Base-by-base conservation (phyloP, 2,888 invertebrate genomes). In the Tricholauxania praeusta region DNA sequence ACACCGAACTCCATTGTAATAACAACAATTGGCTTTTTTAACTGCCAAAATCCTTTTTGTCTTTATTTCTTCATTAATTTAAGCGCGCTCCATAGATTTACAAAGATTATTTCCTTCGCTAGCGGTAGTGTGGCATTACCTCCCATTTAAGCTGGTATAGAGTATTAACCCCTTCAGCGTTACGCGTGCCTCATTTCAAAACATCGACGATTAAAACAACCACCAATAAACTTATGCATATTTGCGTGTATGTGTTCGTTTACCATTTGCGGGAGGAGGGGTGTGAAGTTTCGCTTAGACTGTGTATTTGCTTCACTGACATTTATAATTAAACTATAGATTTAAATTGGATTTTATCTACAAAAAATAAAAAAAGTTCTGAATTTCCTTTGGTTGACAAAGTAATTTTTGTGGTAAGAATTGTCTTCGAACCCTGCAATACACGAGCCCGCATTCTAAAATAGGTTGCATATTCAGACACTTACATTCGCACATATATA, bases 31-130 rank as follows among this genome's bases (percentile, higher is more conserved):
- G 64, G 51, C 49, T 17, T 63, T 63, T 39, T 63, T 69, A 32
- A 32, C 51, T 63, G 49, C 52, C 80, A 79, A 82, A 83, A 80
- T 78, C 81, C 78, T 77, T 77, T 75, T 78, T 82, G 82, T 82
- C 82, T 83, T 84, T 84, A 84, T 83, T 84, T 84, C 84, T 84
- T 83, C 83, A 84, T 84, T 84, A 84, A 85, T 83, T 84, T 81
- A 80, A 81, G 82, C 79, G 79, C 75, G 77, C 76, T 76, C 77
- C 77, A 76, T 76, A 82, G 85, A 83, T 84, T 83, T 81, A 80
- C 77, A 77, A 74, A 81, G 85, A 84, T 84, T 84, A 83, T 80
- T 79, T 76, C 57, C 71, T 70, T 72, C 51, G 55, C 53, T 68
- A 52, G 28, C 67, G 68, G 65, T 66, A 72, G 59, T 47, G 32